These are phyloP conservation scores for Canis aureus DNA, from an alignment of 2,113 vertebrate genomes.

Conservation along the genomic window DNA sequence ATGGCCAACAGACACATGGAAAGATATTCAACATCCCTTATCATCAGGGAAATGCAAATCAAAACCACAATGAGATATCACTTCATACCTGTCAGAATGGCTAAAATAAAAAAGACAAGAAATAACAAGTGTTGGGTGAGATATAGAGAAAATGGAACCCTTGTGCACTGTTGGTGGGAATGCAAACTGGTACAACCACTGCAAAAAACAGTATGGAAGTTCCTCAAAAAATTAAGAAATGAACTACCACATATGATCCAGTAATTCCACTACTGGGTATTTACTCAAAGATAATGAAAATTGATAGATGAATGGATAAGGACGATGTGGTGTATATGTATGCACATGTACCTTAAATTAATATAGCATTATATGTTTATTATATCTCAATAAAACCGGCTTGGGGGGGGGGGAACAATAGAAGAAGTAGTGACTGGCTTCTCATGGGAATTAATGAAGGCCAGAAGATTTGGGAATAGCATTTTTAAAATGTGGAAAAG, in stretches of 20 bases:
- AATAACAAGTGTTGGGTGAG: neutral
- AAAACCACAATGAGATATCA: neutral
- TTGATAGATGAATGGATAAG: neutral
- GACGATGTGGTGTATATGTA: neutral
- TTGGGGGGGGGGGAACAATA: neutral
- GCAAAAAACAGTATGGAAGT: neutral
- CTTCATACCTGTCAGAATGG: neutral
- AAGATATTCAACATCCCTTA: neutral
- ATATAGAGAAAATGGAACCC: neutral
- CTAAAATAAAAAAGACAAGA: neutral
- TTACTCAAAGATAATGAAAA: neutral
- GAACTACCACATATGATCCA: neutral
- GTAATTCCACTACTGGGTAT: neutral
- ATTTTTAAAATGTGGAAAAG: neutral
- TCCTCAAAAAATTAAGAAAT: neutral
- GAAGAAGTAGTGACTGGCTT: neutral
- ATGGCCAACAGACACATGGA: neutral
- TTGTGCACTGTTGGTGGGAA: neutral
- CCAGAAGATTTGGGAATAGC: neutral
- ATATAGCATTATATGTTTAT: neutral
- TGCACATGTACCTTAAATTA: neutral
- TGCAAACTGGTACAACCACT: neutral
- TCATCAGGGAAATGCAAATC: neutral
- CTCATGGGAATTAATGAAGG: neutral
- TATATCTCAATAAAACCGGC: neutral